Conservation (phyloP, 2,888 invertebrate species). For the Amphipyra berbera region DNA sequence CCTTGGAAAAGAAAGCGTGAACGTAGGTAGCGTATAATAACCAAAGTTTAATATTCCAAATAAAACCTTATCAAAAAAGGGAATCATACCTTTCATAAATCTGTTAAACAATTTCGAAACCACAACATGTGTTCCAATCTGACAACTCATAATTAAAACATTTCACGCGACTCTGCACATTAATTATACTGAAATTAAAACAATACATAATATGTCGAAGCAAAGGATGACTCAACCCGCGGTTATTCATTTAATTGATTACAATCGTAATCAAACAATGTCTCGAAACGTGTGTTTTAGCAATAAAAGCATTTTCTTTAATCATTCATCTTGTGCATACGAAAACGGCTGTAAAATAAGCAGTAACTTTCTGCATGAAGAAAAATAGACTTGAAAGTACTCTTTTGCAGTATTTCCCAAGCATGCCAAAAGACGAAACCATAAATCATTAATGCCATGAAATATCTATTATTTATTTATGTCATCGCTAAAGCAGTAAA, state of each 20-base stretch:
- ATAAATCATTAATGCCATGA: slow-evolving; percentile 11
- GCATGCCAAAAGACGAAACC: slow-evolving; percentile 13
- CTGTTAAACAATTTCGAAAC: slow-evolving; percentile 26
- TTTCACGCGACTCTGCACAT: slow-evolving; percentile 37
- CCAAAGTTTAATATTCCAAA: no score
- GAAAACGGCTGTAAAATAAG: slow-evolving; percentile 4
- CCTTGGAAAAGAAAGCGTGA: no score
- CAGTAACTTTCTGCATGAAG: slow-evolving; percentile 5
- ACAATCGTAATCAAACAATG: slow-evolving; percentile 46
- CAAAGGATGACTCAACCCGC: slow-evolving; percentile 54
- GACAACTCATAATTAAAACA: slow-evolving; percentile 56
- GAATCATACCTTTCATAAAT: slow-evolving; percentile 20
- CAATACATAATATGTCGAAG: slow-evolving; percentile 42
- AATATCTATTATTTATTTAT: slow-evolving; percentile 31
- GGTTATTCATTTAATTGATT: slow-evolving; percentile 61
- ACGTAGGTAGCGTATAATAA: no score
- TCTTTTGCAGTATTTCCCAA: slow-evolving; percentile 12
- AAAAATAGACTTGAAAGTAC: slow-evolving; percentile 11
- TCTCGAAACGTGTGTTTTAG: slow-evolving; percentile 40
- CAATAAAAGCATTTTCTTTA: slow-evolving; percentile 17
- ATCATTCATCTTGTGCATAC: slow-evolving; percentile 1
- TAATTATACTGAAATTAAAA: slow-evolving; percentile 54
- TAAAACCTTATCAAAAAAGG: not conserved
- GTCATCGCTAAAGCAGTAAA: slow-evolving; percentile 33
- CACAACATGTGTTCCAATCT: slow-evolving; percentile 37